Percentiles rank a stretch among this genome's conserved stretches.
These are phyloP conservation scores for Arvicanthis niloticus DNA, from an alignment of 2,113 vertebrate species.

Conservation along the genomic window DNA sequence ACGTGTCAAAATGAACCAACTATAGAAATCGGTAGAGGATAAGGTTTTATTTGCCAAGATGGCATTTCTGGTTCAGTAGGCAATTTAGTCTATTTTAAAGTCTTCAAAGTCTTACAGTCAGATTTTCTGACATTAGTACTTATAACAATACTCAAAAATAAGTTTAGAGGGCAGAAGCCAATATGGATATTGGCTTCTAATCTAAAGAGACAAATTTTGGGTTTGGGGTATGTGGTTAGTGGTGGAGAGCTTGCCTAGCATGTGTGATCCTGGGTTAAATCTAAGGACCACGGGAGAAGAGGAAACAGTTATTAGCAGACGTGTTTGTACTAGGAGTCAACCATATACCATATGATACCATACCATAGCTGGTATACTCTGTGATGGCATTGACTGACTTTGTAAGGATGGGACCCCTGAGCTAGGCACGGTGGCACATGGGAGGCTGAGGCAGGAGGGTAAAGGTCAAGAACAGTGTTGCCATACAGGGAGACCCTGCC, in stretches of 20 bases:
- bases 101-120: constrained; percentile 11
- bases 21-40: not conserved
- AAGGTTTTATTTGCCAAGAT: constrained; percentile 23
- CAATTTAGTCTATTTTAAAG: constrained; percentile 37
- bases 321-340: not conserved
- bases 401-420: not conserved
- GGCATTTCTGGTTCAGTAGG: constrained; percentile 48
- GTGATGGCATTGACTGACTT: not conserved
- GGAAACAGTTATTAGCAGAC: not conserved
- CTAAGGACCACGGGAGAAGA: not conserved
- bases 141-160: constrained; percentile 10
- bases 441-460: not conserved
- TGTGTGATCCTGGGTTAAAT: not conserved
- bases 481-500: not conserved
- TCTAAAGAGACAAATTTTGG: not conserved
- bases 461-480: not conserved
- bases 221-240: not conserved
- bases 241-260: not conserved
- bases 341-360: too few relatives aligned
- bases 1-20: not conserved
- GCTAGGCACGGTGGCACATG: not conserved
- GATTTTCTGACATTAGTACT: not conserved
- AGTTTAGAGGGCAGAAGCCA: not conserved
- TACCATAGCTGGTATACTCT: not conserved
- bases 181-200: not conserved